These are phyloP conservation scores for Tenthredo livida DNA, from an alignment of 2,888 invertebrate genomes.

Conservation along the genomic window DNA sequence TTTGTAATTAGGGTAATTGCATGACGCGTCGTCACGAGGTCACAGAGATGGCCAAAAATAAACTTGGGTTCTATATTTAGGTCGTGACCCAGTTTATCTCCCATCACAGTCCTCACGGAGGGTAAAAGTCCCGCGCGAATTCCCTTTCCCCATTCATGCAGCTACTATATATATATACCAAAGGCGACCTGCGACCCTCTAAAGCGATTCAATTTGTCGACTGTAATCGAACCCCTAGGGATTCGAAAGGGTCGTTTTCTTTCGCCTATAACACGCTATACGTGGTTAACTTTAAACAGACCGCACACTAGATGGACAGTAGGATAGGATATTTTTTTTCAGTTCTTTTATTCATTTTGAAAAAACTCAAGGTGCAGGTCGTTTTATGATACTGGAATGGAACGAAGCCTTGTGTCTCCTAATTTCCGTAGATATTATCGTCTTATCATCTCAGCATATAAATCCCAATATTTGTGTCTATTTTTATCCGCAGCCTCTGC, in stretches of 20 bases:
- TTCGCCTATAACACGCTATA: background rate
- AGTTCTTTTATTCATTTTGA: background rate
- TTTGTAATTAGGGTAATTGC: background rate
- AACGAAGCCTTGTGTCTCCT: background rate
- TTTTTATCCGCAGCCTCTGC: background rate
- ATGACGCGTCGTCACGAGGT: constrained; percentile 12
- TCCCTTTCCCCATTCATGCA: constrained; percentile 34
- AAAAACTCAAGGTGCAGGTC: too few species aligned
- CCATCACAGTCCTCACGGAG: background rate
- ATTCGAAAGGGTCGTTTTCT: background rate
- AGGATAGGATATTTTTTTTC: background rate
- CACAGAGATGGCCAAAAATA: constrained; percentile 7
- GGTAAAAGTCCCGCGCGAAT: background rate
- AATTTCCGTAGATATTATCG: too few species aligned
- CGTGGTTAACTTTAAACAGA: background rate
- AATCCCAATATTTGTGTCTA: background rate
- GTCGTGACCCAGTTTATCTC: constrained; percentile 37
- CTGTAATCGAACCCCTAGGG: background rate
- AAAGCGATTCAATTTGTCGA: constrained; percentile 23
- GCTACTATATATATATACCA: background rate
- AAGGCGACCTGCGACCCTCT: background rate
- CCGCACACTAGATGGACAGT: background rate
- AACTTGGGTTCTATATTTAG: constrained; percentile 24
- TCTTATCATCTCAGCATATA: background rate
- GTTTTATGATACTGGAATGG: background rate